Evolutionary conservation across 2,888 invertebrate genomes (phyloP).

Genomic region (Trimorus sp.): DNA sequence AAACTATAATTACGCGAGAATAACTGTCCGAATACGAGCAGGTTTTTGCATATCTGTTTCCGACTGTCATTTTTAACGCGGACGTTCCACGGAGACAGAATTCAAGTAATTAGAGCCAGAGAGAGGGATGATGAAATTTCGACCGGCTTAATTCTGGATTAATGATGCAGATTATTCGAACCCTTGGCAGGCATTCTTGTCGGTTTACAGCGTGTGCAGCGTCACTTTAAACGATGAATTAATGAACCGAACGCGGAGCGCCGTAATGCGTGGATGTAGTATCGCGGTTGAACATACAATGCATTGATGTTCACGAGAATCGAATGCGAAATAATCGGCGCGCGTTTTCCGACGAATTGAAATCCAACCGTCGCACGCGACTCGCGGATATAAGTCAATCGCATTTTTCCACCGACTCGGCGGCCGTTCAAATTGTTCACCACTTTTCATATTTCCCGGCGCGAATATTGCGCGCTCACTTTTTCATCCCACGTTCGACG

Average conservation of each 20-base stretch:
- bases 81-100: no score
- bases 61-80: no score
- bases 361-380: not conserved
- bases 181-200: slow-evolving; percentile 16
- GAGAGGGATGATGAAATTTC: slow-evolving; percentile 5
- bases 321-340: slow-evolving; percentile 33
- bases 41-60: no score
- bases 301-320: slow-evolving; percentile 29
- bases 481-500: no score
- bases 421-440: no score
- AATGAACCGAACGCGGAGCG: slow-evolving; percentile 33
- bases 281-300: slow-evolving; percentile 31
- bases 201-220: slow-evolving; percentile 23
- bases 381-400: not conserved
- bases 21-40: no score
- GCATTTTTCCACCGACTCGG: not conserved
- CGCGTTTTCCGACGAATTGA: slow-evolving; percentile 31
- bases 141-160: slow-evolving; percentile 15
- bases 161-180: slow-evolving; percentile 29
- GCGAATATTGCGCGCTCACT: no score
- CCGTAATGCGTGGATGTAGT: slow-evolving; percentile 34
- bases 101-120: no score
- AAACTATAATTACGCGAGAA: no score
- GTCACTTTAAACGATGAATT: slow-evolving; percentile 37
- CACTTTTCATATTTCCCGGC: no score